Evolutionary conservation across 2,888 invertebrate species (phyloP), one percentile per base, ranked within the genome.

Genomic region (Epirrita christyi): DNA sequence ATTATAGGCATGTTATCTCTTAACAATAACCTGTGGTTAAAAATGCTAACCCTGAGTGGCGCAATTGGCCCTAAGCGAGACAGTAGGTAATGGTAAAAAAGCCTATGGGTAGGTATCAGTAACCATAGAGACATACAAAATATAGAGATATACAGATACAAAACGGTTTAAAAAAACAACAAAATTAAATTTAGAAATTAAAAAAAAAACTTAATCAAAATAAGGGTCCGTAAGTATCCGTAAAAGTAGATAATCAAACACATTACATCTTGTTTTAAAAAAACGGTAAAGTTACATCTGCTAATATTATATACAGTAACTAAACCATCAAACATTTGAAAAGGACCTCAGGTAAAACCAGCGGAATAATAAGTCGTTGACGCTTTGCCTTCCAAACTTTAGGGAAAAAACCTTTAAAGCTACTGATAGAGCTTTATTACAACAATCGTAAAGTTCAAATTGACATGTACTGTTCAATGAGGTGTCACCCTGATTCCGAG

Each of bases 281-380:
- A 21, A 48, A 49, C 40, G 32, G 10, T 14, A 11, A 28, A 28
- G 28, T 13, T 14, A 27, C 37, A 46, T 47, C 46, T 38, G 40
- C n/a, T n/a, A n/a, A n/a, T n/a, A n/a, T n/a, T n/a, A n/a, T n/a
- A n/a, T n/a, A n/a, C 40, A 42, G 32, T 32, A n/a, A 32, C 32
- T 13, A 40, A 38, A 11, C 32, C 15, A 41, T 13, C 36, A 36
- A 36, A 36, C 43, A 50, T 43, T 50, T 50, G 6, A 27, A 50
- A 42, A 40, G 13, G 28, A 50, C 6, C 43, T 21, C 50, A 50
- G 50, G 50, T 50, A 50, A 42, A 37, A 14, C 8, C 21, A 9
- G 27, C 6, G 40, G 9, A n/a, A 29, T 15, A 49, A 42, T 49
- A 49, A 49, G 14, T 8, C 29, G 10, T 40, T 41, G 49, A 49